Conservation (phyloP, 2,888 invertebrate genomes). For the Acanthosepion pharaonis region DNA sequence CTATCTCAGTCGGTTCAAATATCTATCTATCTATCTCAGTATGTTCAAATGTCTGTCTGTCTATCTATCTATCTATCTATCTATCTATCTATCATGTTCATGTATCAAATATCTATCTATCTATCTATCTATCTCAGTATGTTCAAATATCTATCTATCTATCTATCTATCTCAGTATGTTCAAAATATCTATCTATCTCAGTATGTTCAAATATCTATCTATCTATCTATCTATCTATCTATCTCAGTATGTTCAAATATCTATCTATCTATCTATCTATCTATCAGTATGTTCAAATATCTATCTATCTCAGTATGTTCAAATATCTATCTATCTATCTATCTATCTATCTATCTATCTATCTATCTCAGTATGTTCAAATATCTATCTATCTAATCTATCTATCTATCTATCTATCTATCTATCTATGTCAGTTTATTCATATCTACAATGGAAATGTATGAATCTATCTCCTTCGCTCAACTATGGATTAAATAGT, state of each 20-base stretch:
- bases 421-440: too few relatives aligned
- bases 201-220: too few relatives aligned
- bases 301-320: too few relatives aligned
- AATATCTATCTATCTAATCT: neutral
- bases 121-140: neutral
- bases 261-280: neutral
- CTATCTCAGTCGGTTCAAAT: too few relatives aligned
- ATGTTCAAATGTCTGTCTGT: neutral
- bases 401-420: too few relatives aligned
- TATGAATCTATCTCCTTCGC: too few relatives aligned
- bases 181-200: neutral
- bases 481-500: too few relatives aligned
- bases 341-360: too few relatives aligned
- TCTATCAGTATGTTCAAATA: too few relatives aligned
- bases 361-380: too few relatives aligned
- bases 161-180: neutral
- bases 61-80: neutral
- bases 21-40: neutral
- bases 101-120: neutral
- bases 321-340: neutral
- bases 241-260: too few relatives aligned
- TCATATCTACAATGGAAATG: accelerated
- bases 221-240: too few relatives aligned
- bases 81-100: neutral
- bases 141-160: neutral